These are phyloP conservation scores for Sebastes reedi DNA, from an alignment of 2,797 vertebrate genomes.

Conservation along the genomic window DNA sequence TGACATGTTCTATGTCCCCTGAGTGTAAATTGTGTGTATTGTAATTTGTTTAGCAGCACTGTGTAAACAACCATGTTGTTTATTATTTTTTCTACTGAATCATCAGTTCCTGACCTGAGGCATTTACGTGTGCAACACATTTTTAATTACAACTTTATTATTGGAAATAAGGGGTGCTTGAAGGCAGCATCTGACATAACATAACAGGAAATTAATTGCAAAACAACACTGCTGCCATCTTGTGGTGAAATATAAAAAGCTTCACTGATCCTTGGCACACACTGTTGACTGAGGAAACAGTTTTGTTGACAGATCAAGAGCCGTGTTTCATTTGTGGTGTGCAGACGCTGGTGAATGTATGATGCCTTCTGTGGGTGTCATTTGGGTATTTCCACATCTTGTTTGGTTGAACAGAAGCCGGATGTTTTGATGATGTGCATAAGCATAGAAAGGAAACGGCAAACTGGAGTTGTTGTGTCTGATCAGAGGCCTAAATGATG, in stretches of 20 bases:
- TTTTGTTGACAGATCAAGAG: too few relatives aligned
- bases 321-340: neutral
- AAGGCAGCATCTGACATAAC: neutral
- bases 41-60: neutral
- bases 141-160: neutral
- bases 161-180: neutral
- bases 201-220: neutral
- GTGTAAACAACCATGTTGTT: neutral
- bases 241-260: neutral
- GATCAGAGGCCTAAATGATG: too few relatives aligned
- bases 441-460: too few relatives aligned
- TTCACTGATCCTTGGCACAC: neutral
- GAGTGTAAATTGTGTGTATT: neutral
- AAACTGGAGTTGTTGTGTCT: too few relatives aligned
- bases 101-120: neutral
- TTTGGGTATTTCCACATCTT: neutral
- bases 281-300: neutral
- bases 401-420: neutral
- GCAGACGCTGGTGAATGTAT: too few relatives aligned
- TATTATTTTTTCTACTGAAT: neutral
- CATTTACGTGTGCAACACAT: neutral
- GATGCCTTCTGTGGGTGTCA: neutral
- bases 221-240: slow-evolving; percentile 21
- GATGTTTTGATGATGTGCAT: neutral
- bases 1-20: neutral